Evolutionary conservation across 2,113 vertebrate genomes (phyloP).

Genomic region (Zingel zingel): DNA sequence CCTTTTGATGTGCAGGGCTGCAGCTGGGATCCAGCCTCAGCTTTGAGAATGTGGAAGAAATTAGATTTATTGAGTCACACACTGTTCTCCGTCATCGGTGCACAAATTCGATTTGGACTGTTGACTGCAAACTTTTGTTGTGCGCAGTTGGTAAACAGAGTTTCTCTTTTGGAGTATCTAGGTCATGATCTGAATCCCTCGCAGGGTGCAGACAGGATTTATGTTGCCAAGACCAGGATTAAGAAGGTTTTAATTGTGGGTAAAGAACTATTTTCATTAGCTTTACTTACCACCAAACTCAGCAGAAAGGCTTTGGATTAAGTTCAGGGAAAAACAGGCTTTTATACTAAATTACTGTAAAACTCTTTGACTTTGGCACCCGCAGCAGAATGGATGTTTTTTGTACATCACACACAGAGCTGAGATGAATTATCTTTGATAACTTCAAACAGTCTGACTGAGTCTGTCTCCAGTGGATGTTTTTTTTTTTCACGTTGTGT

Average conservation of each 20-base stretch:
- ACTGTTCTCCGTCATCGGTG: not conserved
- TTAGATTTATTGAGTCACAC: constrained; percentile 7
- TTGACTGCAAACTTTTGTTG: constrained; percentile 30
- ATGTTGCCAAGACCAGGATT: constrained; percentile 11
- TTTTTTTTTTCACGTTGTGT: constrained; percentile 48
- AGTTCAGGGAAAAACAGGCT: constrained; percentile 16
- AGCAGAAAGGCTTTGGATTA: constrained; percentile 12
- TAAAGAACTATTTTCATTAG: constrained; percentile 31
- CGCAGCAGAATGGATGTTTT: constrained; percentile 39
- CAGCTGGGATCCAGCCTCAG: constrained; percentile 39
- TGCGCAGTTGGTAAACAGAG: constrained; percentile 42
- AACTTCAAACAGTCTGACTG: constrained; percentile 68
- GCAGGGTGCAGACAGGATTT: not conserved
- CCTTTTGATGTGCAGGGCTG: constrained; percentile 61
- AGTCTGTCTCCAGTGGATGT: constrained; percentile 47
- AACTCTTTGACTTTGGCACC: constrained; percentile 53
- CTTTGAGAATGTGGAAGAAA: constrained; percentile 25
- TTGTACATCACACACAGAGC: constrained; percentile 40
- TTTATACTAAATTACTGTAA: constrained; percentile 28
- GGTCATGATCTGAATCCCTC: constrained; percentile 44
- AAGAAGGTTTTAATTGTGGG: constrained; percentile 15
- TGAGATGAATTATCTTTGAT: constrained; percentile 54
- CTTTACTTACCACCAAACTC: constrained; percentile 13
- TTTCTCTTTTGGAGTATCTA: constrained; percentile 37
- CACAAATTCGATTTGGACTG: constrained; percentile 25